Evolutionary conservation across 2,113 vertebrate species (phyloP).

Genomic region (Solea senegalensis): DNA sequence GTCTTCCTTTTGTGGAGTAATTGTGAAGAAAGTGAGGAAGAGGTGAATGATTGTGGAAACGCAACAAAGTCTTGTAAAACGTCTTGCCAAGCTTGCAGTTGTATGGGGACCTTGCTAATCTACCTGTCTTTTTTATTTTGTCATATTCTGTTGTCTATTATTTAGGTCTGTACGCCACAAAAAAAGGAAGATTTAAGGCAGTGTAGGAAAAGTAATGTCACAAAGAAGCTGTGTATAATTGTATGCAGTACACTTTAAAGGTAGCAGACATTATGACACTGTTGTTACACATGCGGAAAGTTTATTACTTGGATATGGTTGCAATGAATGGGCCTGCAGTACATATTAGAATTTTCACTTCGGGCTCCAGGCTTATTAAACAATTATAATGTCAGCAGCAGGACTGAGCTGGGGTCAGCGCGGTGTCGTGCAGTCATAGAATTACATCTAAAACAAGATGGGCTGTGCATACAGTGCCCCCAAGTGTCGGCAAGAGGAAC

Average conservation of each 20-base stretch:
- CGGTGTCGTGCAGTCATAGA: conserved; percentile 4
- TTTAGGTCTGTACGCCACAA: conserved; percentile 40
- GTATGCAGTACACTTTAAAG: conserved; percentile 56
- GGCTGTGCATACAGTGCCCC: conserved; percentile 51
- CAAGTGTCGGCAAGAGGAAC: conserved; percentile 51
- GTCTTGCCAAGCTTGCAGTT: conserved; percentile 57
- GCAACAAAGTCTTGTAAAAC: conserved; percentile 30
- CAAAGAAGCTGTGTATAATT: conserved; percentile 35
- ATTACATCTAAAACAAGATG: conserved; percentile 20
- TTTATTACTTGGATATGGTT: no score
- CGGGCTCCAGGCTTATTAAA: conserved; percentile 11
- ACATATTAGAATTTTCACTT: conserved; percentile 21
- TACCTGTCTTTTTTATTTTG: conserved; percentile 46
- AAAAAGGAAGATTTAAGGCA: conserved; percentile 23
- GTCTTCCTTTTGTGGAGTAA: conserved; percentile 71
- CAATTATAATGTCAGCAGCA: conserved; percentile 26
- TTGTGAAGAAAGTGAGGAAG: conserved; percentile 43
- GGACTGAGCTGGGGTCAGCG: conserved; percentile 30
- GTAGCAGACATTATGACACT: conserved; percentile 55
- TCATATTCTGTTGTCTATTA: conserved; percentile 37
- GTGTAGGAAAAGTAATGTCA: conserved; percentile 24
- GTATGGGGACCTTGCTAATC: conserved; percentile 37
- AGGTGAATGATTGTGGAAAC: conserved; percentile 41
- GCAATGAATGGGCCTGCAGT: conserved; percentile 10
- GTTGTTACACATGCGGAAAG: conserved; percentile 8